These are phyloP conservation scores for Egretta garzetta DNA, from an alignment of 2,113 vertebrate species.

Conservation along the genomic window DNA sequence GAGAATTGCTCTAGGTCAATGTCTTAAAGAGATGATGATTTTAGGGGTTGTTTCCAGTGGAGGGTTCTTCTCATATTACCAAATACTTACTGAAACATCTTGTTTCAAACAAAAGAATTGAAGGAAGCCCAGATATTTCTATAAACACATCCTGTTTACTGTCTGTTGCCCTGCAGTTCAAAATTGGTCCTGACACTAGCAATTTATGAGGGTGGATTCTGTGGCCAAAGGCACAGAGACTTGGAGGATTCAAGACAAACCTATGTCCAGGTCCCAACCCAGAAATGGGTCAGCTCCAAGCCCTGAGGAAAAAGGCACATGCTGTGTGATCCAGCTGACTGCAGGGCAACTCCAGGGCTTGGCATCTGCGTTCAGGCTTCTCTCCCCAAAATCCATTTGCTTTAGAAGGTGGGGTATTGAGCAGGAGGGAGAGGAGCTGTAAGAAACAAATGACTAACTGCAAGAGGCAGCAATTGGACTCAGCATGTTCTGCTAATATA, in stretches of 20 bases:
- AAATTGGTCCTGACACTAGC: neutral
- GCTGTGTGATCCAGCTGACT: neutral
- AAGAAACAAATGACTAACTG: constrained; percentile 69
- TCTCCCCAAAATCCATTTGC: neutral
- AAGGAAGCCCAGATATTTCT: neutral
- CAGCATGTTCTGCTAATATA: constrained; percentile 69
- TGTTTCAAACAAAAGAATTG: neutral
- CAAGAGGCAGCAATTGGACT: constrained; percentile 67
- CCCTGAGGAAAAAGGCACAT: neutral
- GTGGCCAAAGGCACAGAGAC: neutral
- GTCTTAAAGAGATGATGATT: neutral
- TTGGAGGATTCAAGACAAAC: neutral
- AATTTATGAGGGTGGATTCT: neutral
- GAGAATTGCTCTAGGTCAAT: neutral
- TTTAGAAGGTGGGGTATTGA: constrained; percentile 20
- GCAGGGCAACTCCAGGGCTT: neutral
- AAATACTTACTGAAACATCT: neutral
- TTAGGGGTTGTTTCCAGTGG: neutral
- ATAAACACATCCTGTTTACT: neutral
- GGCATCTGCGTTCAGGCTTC: neutral
- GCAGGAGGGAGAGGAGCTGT: neutral
- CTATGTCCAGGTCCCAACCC: neutral
- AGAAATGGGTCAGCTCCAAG: neutral
- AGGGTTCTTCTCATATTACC: neutral
- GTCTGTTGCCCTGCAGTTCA: neutral